Base-by-base conservation (phyloP, 2,797 vertebrate species). In the Malurus leucopterus region DNA sequence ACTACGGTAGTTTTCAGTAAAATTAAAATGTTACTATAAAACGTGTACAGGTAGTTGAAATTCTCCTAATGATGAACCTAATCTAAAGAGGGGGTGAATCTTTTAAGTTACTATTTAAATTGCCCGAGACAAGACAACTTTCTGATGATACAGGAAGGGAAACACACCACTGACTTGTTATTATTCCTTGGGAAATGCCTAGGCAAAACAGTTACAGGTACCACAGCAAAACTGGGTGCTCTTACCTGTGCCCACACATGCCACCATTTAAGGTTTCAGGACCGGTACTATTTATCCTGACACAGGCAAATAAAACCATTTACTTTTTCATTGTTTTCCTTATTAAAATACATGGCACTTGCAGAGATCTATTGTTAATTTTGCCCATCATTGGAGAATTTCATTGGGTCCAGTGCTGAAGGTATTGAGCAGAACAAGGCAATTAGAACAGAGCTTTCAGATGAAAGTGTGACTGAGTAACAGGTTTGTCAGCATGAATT, bases 381-480 rank as follows among this genome's bases (percentile, higher is more conserved):
- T 88, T 44, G 2, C 55, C n/a, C 21, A 19, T 53, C 1, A 3
- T 21, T 72, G 41, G 62, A 63, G 32, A 76, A 72, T 59, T 72
- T 38, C 19, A 32, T 3, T 0, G 0, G 19, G 8, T 26, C 34
- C 15, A 19, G 11, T 53, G n/a, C 44, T 73, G 54, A 77, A 57
- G 29, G 41, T 61, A 51, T 10, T n/a, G 29, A 69, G 36, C 26
- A 75, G 43, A 80, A 58, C 11, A 65, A 57, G 77, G 10, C 40
- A 68, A 77, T 18, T n/a, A 34, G 78, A 92, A 73, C 6, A 77
- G 47, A 72, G 43, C 40, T 84, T 92, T 70, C 15, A 77, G 59
- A 84, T 34, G 29, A 21, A 90, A 69, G 32, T 30, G 23, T 36
- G 38, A 88, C 8, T 51, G 67, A 79, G 36, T n/a, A 64, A 32